Base-by-base conservation (phyloP, 2,113 vertebrate species). In the Sylvilagus bachmani region DNA sequence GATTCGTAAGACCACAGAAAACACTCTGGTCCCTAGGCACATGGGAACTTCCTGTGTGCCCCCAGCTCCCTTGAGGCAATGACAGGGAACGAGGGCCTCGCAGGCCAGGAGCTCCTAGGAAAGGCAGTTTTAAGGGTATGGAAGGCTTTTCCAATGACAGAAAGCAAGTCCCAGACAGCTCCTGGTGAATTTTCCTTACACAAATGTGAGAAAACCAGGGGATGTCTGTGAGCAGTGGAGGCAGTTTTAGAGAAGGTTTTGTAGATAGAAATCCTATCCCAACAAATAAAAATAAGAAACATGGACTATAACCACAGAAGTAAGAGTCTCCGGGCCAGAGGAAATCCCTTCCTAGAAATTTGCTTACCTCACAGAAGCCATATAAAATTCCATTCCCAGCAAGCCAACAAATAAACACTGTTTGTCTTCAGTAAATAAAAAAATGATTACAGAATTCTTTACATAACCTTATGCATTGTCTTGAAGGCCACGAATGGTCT, bases 301-400 rank as follows among this genome's bases (percentile, higher is more conserved):
- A n/a, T 4, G 8, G 2, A 10, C 36, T 85, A 0, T 24, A 24
- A 2, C 5, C 6, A 24, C 13, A 25, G 81, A 9, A 87, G 14
- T 49, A 11, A 7, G 33, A 49, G 10, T n/a, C 27, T 19, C 25
- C 61, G 27, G 9, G 38, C 25, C 67, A 62, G 80, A 77, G 36
- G 51, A 93, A 79, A 27, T 11, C 38, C 31, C 25, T 91, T n/a
- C 80, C 55, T 49, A 75, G 51, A 95, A 61, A 82, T 69, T 53
- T 73, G 12, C 27, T 89, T 10, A 69, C 51, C 9, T 86, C 31
- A 44, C 53, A 70, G 22, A 10, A 83, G 33, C 31, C 61, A 33
- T 29, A 74, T 44, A 91, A 74, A 89, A 86, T 38, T 80, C 64
- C 83, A 82, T 51, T 92, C 29, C 74, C 61, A 17, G 86, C 36